Evolutionary conservation across 2,888 invertebrate genomes (phyloP).

Genomic region (Mystacides longicornis): DNA sequence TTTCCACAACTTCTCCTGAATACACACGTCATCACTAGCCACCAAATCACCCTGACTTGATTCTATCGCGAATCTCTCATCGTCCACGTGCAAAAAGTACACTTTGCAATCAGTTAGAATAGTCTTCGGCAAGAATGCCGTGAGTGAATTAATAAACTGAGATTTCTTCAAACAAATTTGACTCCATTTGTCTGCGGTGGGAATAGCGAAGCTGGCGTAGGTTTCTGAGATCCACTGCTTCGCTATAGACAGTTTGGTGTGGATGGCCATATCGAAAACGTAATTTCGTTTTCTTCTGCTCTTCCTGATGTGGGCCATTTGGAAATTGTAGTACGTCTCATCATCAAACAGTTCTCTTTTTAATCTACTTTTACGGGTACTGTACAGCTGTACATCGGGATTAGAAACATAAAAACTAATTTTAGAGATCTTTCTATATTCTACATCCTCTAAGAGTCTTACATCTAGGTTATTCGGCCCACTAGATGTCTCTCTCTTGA

Average conservation of each 20-base stretch:
- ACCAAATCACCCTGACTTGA: constrained; percentile 74
- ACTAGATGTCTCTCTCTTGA: constrained; percentile 33
- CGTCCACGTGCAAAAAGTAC: constrained; percentile 71
- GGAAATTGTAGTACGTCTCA: constrained; percentile 22
- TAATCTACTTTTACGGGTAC: constrained; percentile 6
- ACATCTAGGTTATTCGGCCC: constrained; percentile 40
- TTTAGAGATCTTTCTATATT: constrained; percentile 25
- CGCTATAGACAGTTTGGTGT: constrained; percentile 64
- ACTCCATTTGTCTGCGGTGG: constrained; percentile 71
- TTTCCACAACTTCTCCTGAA: constrained; percentile 77
- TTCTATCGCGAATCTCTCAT: constrained; percentile 69
- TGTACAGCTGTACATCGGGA: constrained; percentile 4
- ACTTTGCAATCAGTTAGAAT: constrained; percentile 67
- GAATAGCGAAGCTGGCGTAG: constrained; percentile 80
- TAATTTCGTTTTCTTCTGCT: constrained; percentile 23
- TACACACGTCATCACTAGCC: constrained; percentile 69
- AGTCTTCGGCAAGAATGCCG: constrained; percentile 68
- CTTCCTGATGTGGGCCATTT: constrained; percentile 24
- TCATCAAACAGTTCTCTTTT: constrained; percentile 23
- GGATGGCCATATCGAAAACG: constrained; percentile 53
- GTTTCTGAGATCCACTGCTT: constrained; percentile 83
- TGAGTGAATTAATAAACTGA: constrained; percentile 71
- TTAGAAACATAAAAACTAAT: not conserved
- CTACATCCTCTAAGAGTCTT: constrained; percentile 43
- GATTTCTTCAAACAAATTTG: constrained; percentile 74